Evolutionary conservation across 2,113 vertebrate species (phyloP), one percentile per base, ranked within the genome.

Genomic region (Paraplagusia blochii): DNA sequence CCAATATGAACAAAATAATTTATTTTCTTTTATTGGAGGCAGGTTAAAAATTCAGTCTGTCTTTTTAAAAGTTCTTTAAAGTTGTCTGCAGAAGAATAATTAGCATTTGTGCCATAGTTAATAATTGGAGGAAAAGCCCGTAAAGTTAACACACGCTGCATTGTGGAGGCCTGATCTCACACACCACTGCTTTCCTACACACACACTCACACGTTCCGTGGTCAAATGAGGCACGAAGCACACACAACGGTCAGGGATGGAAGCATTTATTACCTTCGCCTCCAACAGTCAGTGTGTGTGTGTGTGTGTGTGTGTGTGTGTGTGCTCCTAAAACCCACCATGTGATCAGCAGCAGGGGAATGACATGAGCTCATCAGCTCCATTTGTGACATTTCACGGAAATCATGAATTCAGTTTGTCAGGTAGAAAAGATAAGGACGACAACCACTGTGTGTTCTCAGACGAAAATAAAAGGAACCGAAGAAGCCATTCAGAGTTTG

Each of bases 131-230:
- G 33, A 13, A 45, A 1, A 45, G 16, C 51, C 34, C 33, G 39
- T 10, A 29, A 35, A 9, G 36, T 35, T 35, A 19, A 9, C 8
- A 11, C 6, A 48, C 9, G 34, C 40, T 33, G 34, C 36, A 40
- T 40, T 33, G 34, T 49, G 12, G 38, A 33, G n/a, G 44, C 11
- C 13, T n/a, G n/a, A 17, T 9, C n/a, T 8, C 22, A 16, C 9
- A 58, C 44, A 39, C 47, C 34, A 48, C 16, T 48, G 17, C 34
- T 19, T 22, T 42, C 17, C 10, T 34, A 18, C 18, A 63, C 34
- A 47, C 12, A 45, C 42, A 43, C n/a, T n/a, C 36, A 38, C 38
- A 15, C 18, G 36, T 52, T 38, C 15, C 13, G 45, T 16, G 34
- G 7, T 17, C 11, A 48, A 42, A 17, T 13, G 8, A 40, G 14